A percentile compares a stretch with the other conserved stretches of the same genome.
Evolutionary conservation across 2,888 invertebrate genomes (phyloP).

Genomic region (Plebejus melissa): DNA sequence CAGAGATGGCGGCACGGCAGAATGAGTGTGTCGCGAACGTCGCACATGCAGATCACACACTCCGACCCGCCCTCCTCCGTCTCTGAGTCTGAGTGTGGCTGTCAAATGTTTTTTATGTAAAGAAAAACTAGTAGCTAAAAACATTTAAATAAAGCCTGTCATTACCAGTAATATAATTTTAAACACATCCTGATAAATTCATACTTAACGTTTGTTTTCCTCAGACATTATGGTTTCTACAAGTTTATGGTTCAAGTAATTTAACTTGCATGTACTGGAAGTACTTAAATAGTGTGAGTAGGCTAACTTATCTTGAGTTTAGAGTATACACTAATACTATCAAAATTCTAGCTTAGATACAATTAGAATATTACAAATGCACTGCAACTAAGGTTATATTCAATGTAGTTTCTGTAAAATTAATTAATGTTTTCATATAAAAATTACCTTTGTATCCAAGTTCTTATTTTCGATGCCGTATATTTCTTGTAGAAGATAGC

Average conservation of each 20-base stretch:
- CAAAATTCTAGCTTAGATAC: background rate
- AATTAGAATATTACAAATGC: background rate
- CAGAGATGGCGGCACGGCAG: conserved; percentile 99
- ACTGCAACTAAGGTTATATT: background rate
- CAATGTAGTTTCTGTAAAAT: background rate
- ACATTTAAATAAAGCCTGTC: no score
- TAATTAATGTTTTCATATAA: background rate
- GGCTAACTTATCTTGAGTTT: no score
- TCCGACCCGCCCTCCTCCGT: conserved; percentile 97
- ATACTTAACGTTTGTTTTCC: no score
- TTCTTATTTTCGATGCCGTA: conserved; percentile 99
- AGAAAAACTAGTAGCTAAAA: background rate
- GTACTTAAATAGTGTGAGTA: no score
- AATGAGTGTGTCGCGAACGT: conserved; percentile 97
- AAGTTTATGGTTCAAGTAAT: no score
- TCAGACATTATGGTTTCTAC: no score
- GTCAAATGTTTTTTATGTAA: conserved; percentile 14
- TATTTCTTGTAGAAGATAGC: conserved; percentile 98
- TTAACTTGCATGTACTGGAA: no score
- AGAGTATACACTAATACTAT: background rate
- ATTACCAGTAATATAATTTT: no score
- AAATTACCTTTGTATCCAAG: conserved; percentile 80
- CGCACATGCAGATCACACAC: conserved; percentile 99
- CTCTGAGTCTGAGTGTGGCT: conserved; percentile 87
- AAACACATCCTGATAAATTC: no score